phyloP scores from a whole-genome alignment of 2,113 vertebrate genomes.

The Myocastor coypus region DNA sequence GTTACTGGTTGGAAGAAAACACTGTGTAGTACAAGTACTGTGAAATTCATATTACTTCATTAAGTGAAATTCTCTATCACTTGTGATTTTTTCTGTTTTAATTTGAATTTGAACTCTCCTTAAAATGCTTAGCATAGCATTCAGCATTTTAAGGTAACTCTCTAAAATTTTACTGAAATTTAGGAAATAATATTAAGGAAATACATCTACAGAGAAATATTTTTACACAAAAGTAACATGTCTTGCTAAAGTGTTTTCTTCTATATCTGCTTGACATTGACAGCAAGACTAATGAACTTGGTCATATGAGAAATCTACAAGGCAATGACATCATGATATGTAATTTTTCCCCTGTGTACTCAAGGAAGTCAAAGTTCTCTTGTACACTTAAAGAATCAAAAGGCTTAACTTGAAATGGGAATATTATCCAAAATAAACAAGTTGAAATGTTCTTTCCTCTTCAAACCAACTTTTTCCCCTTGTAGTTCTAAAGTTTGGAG shows the following conservation, averaged over 20 bases:
- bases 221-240: constrained; percentile 65
- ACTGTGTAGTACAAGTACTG: too few relatives aligned
- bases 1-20: too few relatives aligned
- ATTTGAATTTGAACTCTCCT: too few relatives aligned
- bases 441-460: constrained; percentile 71
- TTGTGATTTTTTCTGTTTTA: too few relatives aligned
- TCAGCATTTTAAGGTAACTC: constrained; percentile 20
- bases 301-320: constrained; percentile 83
- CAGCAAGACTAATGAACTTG: constrained; percentile 85
- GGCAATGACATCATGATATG: constrained; percentile 86
- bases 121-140: not conserved
- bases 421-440: constrained; percentile 85
- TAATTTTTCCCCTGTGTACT: constrained; percentile 85
- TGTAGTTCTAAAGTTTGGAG: constrained; percentile 79
- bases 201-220: constrained; percentile 69
- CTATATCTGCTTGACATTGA: constrained; percentile 76
- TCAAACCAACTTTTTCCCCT: constrained; percentile 26
- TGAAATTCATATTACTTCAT: too few relatives aligned
- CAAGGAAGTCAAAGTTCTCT: constrained; percentile 83
- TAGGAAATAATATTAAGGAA: constrained; percentile 56
- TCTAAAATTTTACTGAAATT: constrained; percentile 49
- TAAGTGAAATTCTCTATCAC: too few relatives aligned
- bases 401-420: constrained; percentile 82
- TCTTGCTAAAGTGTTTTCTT: constrained; percentile 63
- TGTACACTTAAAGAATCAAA: constrained; percentile 84